Conservation (phyloP, 2,797 vertebrate species). For the Onychomys leucogaster region DNA sequence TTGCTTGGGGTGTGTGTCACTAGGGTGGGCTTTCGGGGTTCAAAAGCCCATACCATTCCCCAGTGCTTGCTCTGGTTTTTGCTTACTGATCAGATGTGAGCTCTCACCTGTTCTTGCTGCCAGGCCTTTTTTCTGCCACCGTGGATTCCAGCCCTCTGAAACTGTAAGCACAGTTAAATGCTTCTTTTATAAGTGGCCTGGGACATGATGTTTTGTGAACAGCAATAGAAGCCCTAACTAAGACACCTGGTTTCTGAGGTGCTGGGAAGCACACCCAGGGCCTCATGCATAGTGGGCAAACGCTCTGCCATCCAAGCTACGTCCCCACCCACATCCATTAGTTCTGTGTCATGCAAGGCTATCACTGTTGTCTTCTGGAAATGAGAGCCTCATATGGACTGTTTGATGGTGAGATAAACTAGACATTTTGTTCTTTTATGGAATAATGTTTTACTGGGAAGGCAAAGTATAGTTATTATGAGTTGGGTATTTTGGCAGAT, state of each 20-base stretch:
- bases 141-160: not conserved
- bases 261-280: not conserved
- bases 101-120: not conserved
- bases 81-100: too few relatives aligned
- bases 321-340: too few relatives aligned
- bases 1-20: not conserved
- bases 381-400: not conserved
- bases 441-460: conserved; percentile 35
- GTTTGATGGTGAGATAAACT: not conserved
- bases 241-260: not conserved
- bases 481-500: conserved; percentile 44
- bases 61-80: not conserved
- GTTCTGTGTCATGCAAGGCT: not conserved
- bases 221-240: not conserved
- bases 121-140: not conserved
- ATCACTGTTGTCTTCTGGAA: not conserved
- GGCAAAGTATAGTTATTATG: not conserved
- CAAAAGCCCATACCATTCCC: not conserved
- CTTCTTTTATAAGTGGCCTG: not conserved
- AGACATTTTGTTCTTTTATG: not conserved
- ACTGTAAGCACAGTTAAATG: not conserved
- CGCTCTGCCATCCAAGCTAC: not conserved
- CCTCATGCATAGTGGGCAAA: not conserved
- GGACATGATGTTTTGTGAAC: not conserved
- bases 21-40: not conserved